Evolutionary conservation across 2,797 vertebrate genomes (phyloP).

Genomic region (Enteromius argenteus): DNA sequence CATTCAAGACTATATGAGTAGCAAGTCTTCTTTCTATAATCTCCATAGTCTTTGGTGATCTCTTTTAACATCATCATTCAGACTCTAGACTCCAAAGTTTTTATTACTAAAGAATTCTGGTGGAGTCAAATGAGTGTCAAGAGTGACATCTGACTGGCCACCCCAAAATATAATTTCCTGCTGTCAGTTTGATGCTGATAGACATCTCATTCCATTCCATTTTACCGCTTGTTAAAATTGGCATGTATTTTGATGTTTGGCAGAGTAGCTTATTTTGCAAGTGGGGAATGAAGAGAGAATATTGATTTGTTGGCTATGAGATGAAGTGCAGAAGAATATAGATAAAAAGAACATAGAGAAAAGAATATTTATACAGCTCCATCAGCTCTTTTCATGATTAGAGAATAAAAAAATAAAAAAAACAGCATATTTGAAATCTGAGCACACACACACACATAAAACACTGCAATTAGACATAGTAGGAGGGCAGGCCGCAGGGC

Average conservation of each 20-base stretch:
- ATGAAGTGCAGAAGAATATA: not conserved
- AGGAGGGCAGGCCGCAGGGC: not conserved
- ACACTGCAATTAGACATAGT: not conserved
- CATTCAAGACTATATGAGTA: too few species aligned
- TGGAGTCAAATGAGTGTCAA: not conserved
- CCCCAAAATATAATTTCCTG: not conserved
- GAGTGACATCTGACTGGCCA: not conserved
- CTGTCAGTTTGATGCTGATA: not conserved
- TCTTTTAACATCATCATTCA: too few species aligned
- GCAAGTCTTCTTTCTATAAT: too few species aligned
- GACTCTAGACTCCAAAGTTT: too few species aligned
- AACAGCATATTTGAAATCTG: not conserved
- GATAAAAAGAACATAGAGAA: not conserved
- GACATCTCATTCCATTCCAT: not conserved
- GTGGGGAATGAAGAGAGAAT: not conserved
- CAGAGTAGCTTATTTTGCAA: not conserved
- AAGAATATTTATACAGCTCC: not conserved
- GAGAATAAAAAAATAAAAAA: too few species aligned
- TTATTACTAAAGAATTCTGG: too few species aligned
- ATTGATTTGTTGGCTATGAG: not conserved
- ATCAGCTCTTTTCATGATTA: not conserved
- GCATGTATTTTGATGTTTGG: not conserved
- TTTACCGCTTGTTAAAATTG: not conserved
- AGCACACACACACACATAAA: not conserved
- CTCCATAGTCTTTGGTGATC: too few species aligned